phyloP scores from a whole-genome alignment of 2,797 vertebrate genomes.

The Aplochiton taeniatus region DNA sequence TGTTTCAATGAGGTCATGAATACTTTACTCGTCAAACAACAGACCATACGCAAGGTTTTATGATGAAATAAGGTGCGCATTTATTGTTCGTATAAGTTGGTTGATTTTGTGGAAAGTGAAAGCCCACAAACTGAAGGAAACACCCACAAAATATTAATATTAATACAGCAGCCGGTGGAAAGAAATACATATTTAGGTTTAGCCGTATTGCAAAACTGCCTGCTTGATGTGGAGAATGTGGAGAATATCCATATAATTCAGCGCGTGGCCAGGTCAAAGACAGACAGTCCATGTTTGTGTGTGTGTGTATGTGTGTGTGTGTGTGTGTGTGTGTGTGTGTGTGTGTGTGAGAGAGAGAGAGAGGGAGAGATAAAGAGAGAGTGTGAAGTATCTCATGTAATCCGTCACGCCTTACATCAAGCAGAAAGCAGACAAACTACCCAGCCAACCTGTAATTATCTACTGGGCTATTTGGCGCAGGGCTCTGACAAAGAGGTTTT shows the following conservation, averaged over 20 bases:
- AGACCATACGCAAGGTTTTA: too few relatives aligned
- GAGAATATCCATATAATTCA: slow-evolving; percentile 41
- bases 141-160: too few relatives aligned
- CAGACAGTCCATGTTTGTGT: slow-evolving; percentile 19
- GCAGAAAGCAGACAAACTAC: slow-evolving; percentile 5
- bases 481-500: slow-evolving; percentile 34
- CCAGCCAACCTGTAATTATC: slow-evolving; percentile 41
- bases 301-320: too few relatives aligned
- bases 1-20: too few relatives aligned
- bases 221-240: slow-evolving; percentile 21
- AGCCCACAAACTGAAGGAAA: too few relatives aligned
- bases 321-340: slow-evolving; percentile 15
- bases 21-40: too few relatives aligned
- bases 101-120: too few relatives aligned
- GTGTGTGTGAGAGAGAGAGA: too few relatives aligned
- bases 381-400: slow-evolving; percentile 6
- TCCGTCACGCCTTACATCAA: neutral
- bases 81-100: too few relatives aligned
- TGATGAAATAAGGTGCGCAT: too few relatives aligned
- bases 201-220: slow-evolving; percentile 7
- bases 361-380: slow-evolving; percentile 8
- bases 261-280: slow-evolving; percentile 28
- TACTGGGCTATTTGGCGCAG: slow-evolving; percentile 23
- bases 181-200: neutral
- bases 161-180: too few relatives aligned